Conservation (phyloP, 2,797 vertebrate species). For the Notolabrus celidotus region DNA sequence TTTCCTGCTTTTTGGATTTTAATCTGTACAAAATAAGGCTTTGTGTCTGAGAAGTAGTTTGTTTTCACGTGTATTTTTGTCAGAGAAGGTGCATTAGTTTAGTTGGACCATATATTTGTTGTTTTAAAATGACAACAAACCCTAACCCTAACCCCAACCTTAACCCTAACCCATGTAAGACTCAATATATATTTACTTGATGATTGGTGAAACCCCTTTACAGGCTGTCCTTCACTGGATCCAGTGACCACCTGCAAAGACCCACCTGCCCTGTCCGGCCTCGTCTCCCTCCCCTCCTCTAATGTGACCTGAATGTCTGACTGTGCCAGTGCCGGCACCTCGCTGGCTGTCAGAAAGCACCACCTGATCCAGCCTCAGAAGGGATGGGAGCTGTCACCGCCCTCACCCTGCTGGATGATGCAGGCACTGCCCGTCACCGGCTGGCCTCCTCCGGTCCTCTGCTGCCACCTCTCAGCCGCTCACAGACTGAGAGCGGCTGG, state of each 20-base stretch:
- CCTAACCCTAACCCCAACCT: too few relatives aligned
- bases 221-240: slow-evolving; percentile 19
- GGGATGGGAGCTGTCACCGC: slow-evolving; percentile 48
- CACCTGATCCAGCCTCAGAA: slow-evolving; percentile 66
- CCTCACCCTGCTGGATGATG: slow-evolving; percentile 63
- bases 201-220: not conserved
- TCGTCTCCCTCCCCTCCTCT: slow-evolving; percentile 58
- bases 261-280: slow-evolving; percentile 66
- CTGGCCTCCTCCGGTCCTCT: slow-evolving; percentile 63
- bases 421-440: slow-evolving; percentile 29
- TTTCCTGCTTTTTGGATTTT: too few relatives aligned
- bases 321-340: slow-evolving; percentile 62
- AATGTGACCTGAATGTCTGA: slow-evolving; percentile 78
- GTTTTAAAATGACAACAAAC: too few relatives aligned
- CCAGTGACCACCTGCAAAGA: slow-evolving; percentile 64
- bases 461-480: slow-evolving; percentile 69
- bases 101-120: too few relatives aligned
- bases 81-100: too few relatives aligned
- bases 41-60: too few relatives aligned
- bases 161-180: too few relatives aligned
- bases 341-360: slow-evolving; percentile 55
- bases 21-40: too few relatives aligned
- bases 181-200: too few relatives aligned
- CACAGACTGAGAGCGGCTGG: slow-evolving; percentile 7
- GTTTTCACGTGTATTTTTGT: too few relatives aligned